Conservation (phyloP, 2,113 vertebrate species). For the Anarrhichthys ocellatus region DNA sequence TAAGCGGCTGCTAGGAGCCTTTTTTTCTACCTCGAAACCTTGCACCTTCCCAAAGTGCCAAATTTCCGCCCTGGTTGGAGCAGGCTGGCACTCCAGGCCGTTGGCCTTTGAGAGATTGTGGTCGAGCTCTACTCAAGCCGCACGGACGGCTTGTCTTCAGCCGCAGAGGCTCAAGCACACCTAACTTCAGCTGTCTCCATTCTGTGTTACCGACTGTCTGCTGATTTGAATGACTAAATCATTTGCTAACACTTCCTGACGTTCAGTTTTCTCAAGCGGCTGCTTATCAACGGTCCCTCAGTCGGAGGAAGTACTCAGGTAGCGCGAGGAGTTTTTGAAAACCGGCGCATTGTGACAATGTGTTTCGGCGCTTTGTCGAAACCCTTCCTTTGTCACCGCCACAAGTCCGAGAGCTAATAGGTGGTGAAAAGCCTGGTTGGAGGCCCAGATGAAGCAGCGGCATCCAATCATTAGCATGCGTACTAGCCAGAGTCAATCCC, state of each 20-base stretch:
- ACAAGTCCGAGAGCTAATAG: constrained; percentile 68
- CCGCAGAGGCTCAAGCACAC: constrained; percentile 41
- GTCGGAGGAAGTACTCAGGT: constrained; percentile 49
- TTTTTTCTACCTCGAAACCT: constrained; percentile 55
- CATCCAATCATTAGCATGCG: constrained; percentile 78
- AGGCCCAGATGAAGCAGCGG: constrained; percentile 58
- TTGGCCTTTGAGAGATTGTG: constrained; percentile 46
- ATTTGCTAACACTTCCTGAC: constrained; percentile 50
- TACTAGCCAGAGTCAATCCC: constrained; percentile 74
- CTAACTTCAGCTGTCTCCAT: constrained; percentile 39
- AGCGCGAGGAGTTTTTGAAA: constrained; percentile 47
- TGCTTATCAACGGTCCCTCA: constrained; percentile 52
- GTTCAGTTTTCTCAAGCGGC: constrained; percentile 57
- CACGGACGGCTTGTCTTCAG: constrained; percentile 37
- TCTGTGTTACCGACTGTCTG: constrained; percentile 33
- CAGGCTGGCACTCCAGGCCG: constrained; percentile 34
- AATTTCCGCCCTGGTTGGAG: constrained; percentile 54
- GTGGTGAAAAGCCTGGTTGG: constrained; percentile 71
- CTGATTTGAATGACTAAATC: constrained; percentile 60
- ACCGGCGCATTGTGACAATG: constrained; percentile 58
- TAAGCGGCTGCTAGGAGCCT: constrained; percentile 36
- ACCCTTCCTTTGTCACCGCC: constrained; percentile 63
- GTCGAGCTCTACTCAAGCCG: constrained; percentile 44
- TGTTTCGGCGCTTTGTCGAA: constrained; percentile 79
- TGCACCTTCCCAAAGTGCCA: constrained; percentile 60